These are phyloP conservation scores for Aphidoletes aphidimyza DNA, from an alignment of 2,888 invertebrate genomes.

Conservation along the genomic window DNA sequence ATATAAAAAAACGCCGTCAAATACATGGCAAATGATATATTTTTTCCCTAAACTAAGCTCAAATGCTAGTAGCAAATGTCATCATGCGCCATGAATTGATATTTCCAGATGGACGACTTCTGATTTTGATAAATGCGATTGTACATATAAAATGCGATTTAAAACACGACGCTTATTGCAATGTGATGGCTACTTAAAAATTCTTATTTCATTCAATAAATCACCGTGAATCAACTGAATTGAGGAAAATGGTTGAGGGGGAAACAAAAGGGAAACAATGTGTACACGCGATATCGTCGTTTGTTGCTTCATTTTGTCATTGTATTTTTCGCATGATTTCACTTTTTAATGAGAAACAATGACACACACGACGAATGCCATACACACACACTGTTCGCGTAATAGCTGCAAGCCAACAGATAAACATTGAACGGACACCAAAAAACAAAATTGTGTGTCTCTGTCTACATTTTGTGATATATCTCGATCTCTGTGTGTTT, in stretches of 20 bases:
- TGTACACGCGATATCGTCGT: constrained; percentile 4
- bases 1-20: background rate
- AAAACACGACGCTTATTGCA: too few relatives aligned
- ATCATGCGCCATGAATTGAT: background rate
- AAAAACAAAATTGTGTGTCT: background rate
- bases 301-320: background rate
- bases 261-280: background rate
- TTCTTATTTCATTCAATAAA: constrained; percentile 2
- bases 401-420: too few relatives aligned
- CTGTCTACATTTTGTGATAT: background rate
- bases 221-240: background rate
- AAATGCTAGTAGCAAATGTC: constrained; percentile 16
- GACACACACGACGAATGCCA: constrained; percentile 4
- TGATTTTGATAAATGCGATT: background rate
- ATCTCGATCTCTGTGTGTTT: background rate
- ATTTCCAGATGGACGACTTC: background rate
- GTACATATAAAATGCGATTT: too few relatives aligned
- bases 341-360: constrained; percentile 32
- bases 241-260: background rate
- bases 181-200: background rate
- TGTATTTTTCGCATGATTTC: constrained; percentile 44
- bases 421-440: background rate
- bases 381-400: background rate
- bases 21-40: background rate
- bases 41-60: background rate